Base-by-base conservation (phyloP, 1,140 invertebrate species). In the Pseudobourletiella spinata region DNA sequence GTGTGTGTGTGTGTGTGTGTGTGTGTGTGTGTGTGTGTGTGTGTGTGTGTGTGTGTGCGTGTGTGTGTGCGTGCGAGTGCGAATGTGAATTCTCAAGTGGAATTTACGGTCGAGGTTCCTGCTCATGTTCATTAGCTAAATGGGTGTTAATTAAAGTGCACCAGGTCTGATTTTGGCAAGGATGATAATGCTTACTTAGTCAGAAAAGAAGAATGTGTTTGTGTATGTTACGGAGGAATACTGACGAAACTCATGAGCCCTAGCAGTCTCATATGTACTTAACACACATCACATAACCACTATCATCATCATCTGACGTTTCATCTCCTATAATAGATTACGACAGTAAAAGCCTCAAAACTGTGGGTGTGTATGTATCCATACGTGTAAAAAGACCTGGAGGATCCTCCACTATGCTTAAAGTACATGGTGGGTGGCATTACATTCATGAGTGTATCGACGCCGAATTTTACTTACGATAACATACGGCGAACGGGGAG, bases 101-200 rank as follows among this genome's bases (percentile, higher is more conserved):
- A 20, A 51, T 51, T 51, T 51, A 51, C 48, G 48, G 28, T 25
- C 14, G 2, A 14, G 25, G 48, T 51, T 51, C 48, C 48, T 26
- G 22, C 48, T 51, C 48, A 26, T 24, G 20, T 51, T 51, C 48
- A 51, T 51, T 51, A 51, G 14, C 22, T 51, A 51, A 51, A 51
- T 51, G 48, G 48, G 25, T 51, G 48, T 51, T 51, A 51, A 51
- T 51, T 51, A 51, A 51, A 51, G 15, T 51, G 48, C 48, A 51
- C 3, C 28, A 6, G 24, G 48, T 51, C 28, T 51, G 48, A 51
- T 51, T 51, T 51, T 51, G 48, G 48, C 48, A 51, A 51, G 14
- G 14, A 25, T 51, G 28, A 48, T 48, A 18, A 14, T 48, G 44
- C 44, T 48, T 48, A 48, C 14, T 48, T 22, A 15, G 44, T 48